Evolutionary conservation across 1,140 invertebrate genomes (phyloP).

Genomic region (Drosophila seguyi): DNA sequence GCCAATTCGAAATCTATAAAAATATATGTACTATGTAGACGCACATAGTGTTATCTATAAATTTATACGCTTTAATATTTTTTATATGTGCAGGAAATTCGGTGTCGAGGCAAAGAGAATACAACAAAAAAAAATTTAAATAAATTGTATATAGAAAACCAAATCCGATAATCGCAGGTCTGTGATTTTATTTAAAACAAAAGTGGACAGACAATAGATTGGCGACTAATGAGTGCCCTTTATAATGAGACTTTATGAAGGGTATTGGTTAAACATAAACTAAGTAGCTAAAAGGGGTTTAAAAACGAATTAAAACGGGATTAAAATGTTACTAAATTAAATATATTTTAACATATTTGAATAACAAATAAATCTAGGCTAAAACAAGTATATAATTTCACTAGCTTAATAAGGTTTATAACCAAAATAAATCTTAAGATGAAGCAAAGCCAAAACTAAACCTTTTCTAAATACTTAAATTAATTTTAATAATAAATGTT

Average conservation of each 20-base stretch:
- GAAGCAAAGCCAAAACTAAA: too few relatives aligned
- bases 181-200: slow-evolving; percentile 41
- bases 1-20: slow-evolving; percentile 73
- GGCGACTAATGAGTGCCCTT: slow-evolving; percentile 24
- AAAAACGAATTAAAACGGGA: too few relatives aligned
- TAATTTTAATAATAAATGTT: too few relatives aligned
- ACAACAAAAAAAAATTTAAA: slow-evolving; percentile 51
- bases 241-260: not conserved
- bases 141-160: slow-evolving; percentile 53
- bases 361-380: not conserved
- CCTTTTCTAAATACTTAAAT: too few relatives aligned
- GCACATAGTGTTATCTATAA: slow-evolving; percentile 21
- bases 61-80: slow-evolving; percentile 17
- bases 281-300: not conserved
- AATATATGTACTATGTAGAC: slow-evolving; percentile 25
- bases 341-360: not conserved
- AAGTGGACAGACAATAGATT: not conserved
- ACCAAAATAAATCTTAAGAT: too few relatives aligned
- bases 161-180: slow-evolving; percentile 33
- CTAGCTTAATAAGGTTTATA: not conserved
- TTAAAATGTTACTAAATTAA: not conserved
- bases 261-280: not conserved
- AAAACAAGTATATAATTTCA: not conserved
- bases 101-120: slow-evolving; percentile 27
- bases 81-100: slow-evolving; percentile 57